A percentile compares a stretch with the other conserved stretches of the same genome.
These are phyloP conservation scores for Tricholauxania praeusta DNA, from an alignment of 2,888 invertebrate species.

Conservation along the genomic window DNA sequence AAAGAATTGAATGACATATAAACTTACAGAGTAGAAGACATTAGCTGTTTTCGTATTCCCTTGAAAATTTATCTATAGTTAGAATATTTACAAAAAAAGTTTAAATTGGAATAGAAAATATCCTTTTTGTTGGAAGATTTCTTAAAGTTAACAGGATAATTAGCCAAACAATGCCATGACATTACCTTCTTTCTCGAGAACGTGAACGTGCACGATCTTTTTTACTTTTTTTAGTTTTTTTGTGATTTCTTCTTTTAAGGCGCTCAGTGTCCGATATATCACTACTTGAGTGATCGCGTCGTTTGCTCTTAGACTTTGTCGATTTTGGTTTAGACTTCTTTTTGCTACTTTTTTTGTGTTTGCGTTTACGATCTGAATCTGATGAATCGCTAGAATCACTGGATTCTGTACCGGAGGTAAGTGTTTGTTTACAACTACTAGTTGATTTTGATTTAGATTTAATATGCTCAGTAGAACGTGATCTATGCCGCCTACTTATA, in stretches of 20 bases:
- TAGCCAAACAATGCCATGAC: too few relatives aligned
- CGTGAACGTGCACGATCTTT: conserved; percentile 62
- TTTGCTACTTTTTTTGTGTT: conserved; percentile 53
- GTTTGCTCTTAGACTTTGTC: conserved; percentile 53
- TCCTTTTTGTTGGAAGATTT: too few relatives aligned
- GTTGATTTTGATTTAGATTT: conserved; percentile 2
- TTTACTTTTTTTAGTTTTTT: conserved; percentile 66
- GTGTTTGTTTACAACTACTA: conserved; percentile 26
- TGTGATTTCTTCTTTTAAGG: conserved; percentile 55
- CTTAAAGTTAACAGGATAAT: too few relatives aligned
- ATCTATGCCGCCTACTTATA: conserved; percentile 5
- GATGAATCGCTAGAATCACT: conserved; percentile 47
- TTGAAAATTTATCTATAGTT: too few relatives aligned
- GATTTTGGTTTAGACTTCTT: conserved; percentile 54
- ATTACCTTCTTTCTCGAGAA: conserved; percentile 39
- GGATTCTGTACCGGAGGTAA: conserved; percentile 20
- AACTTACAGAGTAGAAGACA: too few relatives aligned
- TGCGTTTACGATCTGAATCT: conserved; percentile 47
- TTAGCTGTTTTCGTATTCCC: too few relatives aligned
- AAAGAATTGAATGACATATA: too few relatives aligned
- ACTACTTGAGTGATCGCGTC: conserved; percentile 40
- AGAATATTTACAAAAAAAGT: neutral
- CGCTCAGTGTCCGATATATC: conserved; percentile 49
- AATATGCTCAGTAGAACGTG: conserved; percentile 27
- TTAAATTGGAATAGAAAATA: neutral